Percentiles rank a stretch among this genome's conserved stretches.
Evolutionary conservation across 2,888 invertebrate genomes (phyloP).

Genomic region (Drosophila hamatofila): DNA sequence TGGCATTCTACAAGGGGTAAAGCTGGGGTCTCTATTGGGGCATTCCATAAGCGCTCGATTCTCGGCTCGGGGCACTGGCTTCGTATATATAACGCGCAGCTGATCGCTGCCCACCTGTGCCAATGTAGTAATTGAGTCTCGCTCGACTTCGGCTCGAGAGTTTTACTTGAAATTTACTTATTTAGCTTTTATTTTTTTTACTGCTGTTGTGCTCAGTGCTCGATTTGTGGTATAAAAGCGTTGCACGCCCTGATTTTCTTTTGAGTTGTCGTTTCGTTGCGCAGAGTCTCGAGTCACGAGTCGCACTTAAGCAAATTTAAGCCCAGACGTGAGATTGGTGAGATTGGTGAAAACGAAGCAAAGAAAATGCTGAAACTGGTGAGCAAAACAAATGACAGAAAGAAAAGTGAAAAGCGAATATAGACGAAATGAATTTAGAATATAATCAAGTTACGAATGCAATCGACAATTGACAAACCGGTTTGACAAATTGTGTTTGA

Average conservation of each 20-base stretch:
- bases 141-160: conserved; percentile 63
- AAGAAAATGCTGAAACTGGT: conserved; percentile 60
- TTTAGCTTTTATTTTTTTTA: conserved; percentile 21
- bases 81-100: conserved; percentile 56
- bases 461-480: conserved; percentile 41
- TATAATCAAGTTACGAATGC: conserved; percentile 37
- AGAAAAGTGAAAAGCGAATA: conserved; percentile 23
- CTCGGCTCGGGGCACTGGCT: conserved; percentile 45
- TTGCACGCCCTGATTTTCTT: conserved; percentile 84
- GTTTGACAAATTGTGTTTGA: conserved; percentile 40
- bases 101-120: conserved; percentile 53
- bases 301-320: conserved; percentile 12
- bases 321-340: conserved; percentile 54
- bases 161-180: conserved; percentile 54
- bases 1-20: conserved; percentile 39
- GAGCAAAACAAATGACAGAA: conserved; percentile 47
- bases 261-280: conserved; percentile 85
- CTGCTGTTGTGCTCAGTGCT: conserved; percentile 34
- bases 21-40: conserved; percentile 55
- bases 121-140: conserved; percentile 51
- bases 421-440: conserved; percentile 25
- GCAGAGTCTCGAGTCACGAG: conserved; percentile 81
- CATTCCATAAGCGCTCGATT: conserved; percentile 66
- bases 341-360: conserved; percentile 70
- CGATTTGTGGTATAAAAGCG: conserved; percentile 84